Evolutionary conservation across 2,113 vertebrate species (phyloP), one percentile per base, ranked within the genome.

Genomic region (Glaucomys volans): DNA sequence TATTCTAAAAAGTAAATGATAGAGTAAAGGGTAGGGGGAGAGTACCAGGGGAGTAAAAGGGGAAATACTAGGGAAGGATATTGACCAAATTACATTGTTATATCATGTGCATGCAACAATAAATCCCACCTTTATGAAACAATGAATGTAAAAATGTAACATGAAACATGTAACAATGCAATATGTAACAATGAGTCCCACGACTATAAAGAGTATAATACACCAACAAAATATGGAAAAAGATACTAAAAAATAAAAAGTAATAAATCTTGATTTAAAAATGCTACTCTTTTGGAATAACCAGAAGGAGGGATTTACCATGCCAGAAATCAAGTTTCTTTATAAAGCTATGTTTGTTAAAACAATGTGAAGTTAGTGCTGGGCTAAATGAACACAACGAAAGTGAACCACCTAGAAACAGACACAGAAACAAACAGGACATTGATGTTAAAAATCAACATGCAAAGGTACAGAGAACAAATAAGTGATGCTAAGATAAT

Each of bases 401-500:
- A 8, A 87, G 2, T 69, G 30, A 57, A 84, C 69, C 37, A 85
- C 11, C 47, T 72, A 62, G 54, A 87, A 86, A 81, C 2, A 26
- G 42, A 85, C 47, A 35, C 44, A 85, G 52, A 66, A 30, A 37
- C 37, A 64, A 91, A 54, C 0, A 77, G 16, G 28, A 95, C 62
- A 82, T 9, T 85, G 67, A 83, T 52, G 86, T 37, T 26, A 85
- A 88, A 96, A 90, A 82, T 30, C 37, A 57, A n/a, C n/a, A 28
- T 37, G 22, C 6, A 84, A 72, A 64, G 4, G 4, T 47, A 52
- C 35, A 3, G 12, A 87, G 35, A 37, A 72, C 80, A n/a, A 24
- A 30, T 72, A 92, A 88, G 44, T 81, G 28, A 88, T 77, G 14
- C 54, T 40, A 81, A 28, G 32, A 71, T 42, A 79, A 64, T 35